Evolutionary conservation across 2,797 vertebrate genomes (phyloP).

Genomic region (Ctenosaura bakeri): DNA sequence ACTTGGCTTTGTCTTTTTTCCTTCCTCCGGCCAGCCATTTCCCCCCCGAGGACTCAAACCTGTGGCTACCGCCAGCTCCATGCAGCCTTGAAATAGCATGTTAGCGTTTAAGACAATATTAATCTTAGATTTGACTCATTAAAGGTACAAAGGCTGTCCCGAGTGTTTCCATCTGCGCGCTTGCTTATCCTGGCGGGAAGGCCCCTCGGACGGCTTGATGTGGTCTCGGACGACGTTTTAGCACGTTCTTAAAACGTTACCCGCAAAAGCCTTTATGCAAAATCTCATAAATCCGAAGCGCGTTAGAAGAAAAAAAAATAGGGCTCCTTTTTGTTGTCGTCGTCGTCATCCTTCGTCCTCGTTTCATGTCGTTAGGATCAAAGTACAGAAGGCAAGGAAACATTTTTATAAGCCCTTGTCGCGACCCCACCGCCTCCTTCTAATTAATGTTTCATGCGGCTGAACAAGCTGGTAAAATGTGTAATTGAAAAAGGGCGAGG

Average conservation of each 20-base stretch:
- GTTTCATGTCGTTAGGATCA: conserved; percentile 80
- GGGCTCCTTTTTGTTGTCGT: too few species aligned
- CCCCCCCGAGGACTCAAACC: too few species aligned
- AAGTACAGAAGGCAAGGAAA: conserved; percentile 80
- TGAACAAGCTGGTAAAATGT: conserved; percentile 60
- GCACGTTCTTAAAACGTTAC: conserved; percentile 85
- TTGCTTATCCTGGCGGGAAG: conserved; percentile 78
- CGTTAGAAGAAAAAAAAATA: conserved; percentile 71
- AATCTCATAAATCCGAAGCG: conserved; percentile 82
- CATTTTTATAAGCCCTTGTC: conserved; percentile 69
- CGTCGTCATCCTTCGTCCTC: background rate
- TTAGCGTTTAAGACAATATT: conserved; percentile 80
- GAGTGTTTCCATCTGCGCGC: conserved; percentile 81
- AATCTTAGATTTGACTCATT: conserved; percentile 81
- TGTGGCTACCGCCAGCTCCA: conserved; percentile 46
- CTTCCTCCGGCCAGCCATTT: background rate
- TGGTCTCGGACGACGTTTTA: conserved; percentile 84
- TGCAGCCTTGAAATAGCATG: conserved; percentile 74
- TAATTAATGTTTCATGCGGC: conserved; percentile 72
- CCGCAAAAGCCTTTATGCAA: conserved; percentile 86
- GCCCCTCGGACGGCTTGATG: conserved; percentile 75
- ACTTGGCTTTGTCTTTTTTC: background rate
- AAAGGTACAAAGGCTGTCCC: conserved; percentile 75
- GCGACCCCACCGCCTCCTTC: conserved; percentile 56
- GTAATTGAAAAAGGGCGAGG: background rate